phyloP scores from a whole-genome alignment of 2,797 vertebrate species.

The Xerus rutilus region DNA sequence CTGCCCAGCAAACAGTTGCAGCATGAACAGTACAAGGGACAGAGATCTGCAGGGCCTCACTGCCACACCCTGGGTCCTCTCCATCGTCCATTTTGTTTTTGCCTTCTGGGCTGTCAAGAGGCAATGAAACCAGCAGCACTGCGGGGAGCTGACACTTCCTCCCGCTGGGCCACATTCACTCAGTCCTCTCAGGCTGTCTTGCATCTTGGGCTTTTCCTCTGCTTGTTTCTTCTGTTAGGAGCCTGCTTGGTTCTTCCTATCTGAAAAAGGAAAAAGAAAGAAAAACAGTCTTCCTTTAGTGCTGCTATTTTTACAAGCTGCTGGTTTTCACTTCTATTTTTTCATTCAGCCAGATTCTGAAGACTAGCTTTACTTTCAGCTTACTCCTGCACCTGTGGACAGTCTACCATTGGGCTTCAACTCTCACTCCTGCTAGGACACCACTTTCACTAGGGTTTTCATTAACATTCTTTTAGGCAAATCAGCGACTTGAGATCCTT shows the following conservation, averaged over 20 bases:
- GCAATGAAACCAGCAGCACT: not conserved
- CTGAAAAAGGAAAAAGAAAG: not conserved
- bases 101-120: not conserved
- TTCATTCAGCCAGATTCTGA: conserved; percentile 21
- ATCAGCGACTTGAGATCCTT: not conserved
- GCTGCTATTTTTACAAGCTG: not conserved
- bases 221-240: conserved; percentile 6
- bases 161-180: not conserved
- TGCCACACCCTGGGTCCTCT: not conserved
- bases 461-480: not conserved
- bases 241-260: not conserved
- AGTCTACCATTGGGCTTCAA: not conserved
- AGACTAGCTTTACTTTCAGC: not conserved
- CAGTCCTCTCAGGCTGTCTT: not conserved
- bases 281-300: not conserved
- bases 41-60: not conserved
- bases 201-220: not conserved
- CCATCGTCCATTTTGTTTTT: not conserved
- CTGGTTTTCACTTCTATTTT: not conserved
- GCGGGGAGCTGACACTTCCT: not conserved
- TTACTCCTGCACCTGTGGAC: not conserved
- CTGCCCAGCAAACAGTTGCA: not conserved
- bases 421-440: not conserved
- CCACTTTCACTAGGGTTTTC: not conserved
- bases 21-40: not conserved